Conservation (phyloP, 2,888 invertebrate genomes). For the Hofmannophila pseudospretella region DNA sequence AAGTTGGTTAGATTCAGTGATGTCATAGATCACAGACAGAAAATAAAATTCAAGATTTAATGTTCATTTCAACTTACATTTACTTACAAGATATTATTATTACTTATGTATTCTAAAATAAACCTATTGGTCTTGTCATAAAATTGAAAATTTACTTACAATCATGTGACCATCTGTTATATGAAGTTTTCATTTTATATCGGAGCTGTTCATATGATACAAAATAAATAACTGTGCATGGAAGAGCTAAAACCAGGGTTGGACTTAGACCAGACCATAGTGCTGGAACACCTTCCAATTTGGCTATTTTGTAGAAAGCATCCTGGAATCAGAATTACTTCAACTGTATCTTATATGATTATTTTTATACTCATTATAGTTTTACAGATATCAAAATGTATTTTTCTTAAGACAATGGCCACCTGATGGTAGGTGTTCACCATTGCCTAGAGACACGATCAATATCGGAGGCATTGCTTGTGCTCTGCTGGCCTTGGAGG, state of each 20-base stretch:
- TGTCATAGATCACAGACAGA: too few relatives aligned
- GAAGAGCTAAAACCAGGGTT: constrained; percentile 95
- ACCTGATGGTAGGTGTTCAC: too few relatives aligned
- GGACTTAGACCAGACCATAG: constrained; percentile 99
- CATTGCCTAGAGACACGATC: neutral
- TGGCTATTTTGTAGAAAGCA: constrained; percentile 95
- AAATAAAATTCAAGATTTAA: too few relatives aligned
- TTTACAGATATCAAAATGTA: neutral
- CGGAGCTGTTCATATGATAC: constrained; percentile 96
- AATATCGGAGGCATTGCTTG: too few relatives aligned
- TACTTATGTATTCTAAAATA: too few relatives aligned
- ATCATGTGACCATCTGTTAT: constrained; percentile 55
- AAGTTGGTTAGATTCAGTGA: too few relatives aligned
- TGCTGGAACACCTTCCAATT: constrained; percentile 91
- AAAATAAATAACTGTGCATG: constrained; percentile 98
- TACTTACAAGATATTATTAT: too few relatives aligned
- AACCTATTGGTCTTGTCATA: too few relatives aligned
- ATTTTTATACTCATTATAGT: neutral
- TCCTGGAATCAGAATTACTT: constrained; percentile 82
- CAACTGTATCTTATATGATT: too few relatives aligned
- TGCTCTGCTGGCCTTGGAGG: too few relatives aligned
- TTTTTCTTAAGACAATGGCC: neutral
- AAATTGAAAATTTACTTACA: constrained; percentile 36
- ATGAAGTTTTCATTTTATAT: constrained; percentile 78
- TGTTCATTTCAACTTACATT: too few relatives aligned